Evolutionary conservation across 2,888 invertebrate species (phyloP), one percentile per base, ranked within the genome.

Genomic region (Dasysyrphus tricinctus): DNA sequence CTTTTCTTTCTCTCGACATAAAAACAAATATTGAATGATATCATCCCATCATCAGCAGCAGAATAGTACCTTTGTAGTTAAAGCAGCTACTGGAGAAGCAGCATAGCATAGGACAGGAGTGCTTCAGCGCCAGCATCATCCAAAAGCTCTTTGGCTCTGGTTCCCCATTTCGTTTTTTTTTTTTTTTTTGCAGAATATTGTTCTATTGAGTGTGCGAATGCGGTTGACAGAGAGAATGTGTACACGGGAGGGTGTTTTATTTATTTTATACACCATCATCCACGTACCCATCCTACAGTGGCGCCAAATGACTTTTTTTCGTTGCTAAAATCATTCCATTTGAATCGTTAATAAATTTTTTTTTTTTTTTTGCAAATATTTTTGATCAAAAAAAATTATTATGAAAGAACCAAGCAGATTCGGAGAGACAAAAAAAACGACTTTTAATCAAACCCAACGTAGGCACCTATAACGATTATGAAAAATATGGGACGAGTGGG

Each of bases 1-100:
- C 63, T 51, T 63, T 57, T 57, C 57, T 65, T 75, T 74, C 72
- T 37, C 59, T 72, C 42, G 79, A 73, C 61, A 72, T 72, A 63
- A 86, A 79, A 79, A 78, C 86, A 86, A 86, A 86, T 86, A 86
- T 86, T 86, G 82, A 86, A 82, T 86, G 82, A 82, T 82, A 86
- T 86, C 82, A 79, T 79, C 75, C 82, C 86, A 86, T 82, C 82
- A 82, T 14, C 78, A 78, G 63, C 74, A 74, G 54, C 51, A 42
- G 39, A 12, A 0, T 6, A 19, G 2, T 42, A 72, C 57, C 72
- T 59, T 59, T 72, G 44, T 57, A 72, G 69, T 51, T 37, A 49
- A n/a, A 54, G 37, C 29, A 61, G 70, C 34, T 67, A 37, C 51
- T 44, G 74, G 29, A 72, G 51, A 49, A 74, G n/a, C 24, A 63